Base-by-base conservation (phyloP, 2,113 vertebrate genomes). In the Vidua macroura region DNA sequence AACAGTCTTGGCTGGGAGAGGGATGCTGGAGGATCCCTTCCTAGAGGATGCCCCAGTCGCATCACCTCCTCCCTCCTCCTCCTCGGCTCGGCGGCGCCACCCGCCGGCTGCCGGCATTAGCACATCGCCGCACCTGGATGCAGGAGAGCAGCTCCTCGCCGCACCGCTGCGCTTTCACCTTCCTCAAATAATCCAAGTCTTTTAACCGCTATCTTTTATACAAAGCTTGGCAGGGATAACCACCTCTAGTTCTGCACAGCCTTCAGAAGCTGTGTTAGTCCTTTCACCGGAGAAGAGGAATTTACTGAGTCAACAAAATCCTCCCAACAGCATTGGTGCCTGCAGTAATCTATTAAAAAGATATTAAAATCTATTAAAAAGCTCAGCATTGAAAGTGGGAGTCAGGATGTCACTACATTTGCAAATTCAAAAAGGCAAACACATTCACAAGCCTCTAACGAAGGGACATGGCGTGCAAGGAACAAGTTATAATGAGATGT, bases 91-190 rank as follows among this genome's bases (percentile, higher is more conserved):
- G 81, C 15, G 3, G 28, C 24, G 93, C 94, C 94, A 33, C 89
- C 89, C 63, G 0, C 70, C 9, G 83, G 83, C 74, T 75, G 63
- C 70, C 37, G 60, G n/a, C 78, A 76, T 0, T 3, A 66, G 14
- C 52, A 24, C 52, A 72, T 10, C 11, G 0, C 1, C 0, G 7
- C 35, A 12, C 72, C 28, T 1, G 37, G 19, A 4, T 1, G 35
- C 30, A 5, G 41, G 7, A 0, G 1, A 74, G 55, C 7, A 53
- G 48, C 66, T 21, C 8, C 56, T 35, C 1, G 0, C 18, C 28
- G 56, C 69, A 4, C 2, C 2, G 3, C 83, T 10, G 53, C 0
- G 0, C 55, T 25, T 24, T 14, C n/a, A n/a, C 3, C 51, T 33
- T 52, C 55, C 58, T 28, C 80, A 6, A 13, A 6, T 1, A 19